phyloP scores from a whole-genome alignment of 2,113 vertebrate genomes.

The Pagrus major region DNA sequence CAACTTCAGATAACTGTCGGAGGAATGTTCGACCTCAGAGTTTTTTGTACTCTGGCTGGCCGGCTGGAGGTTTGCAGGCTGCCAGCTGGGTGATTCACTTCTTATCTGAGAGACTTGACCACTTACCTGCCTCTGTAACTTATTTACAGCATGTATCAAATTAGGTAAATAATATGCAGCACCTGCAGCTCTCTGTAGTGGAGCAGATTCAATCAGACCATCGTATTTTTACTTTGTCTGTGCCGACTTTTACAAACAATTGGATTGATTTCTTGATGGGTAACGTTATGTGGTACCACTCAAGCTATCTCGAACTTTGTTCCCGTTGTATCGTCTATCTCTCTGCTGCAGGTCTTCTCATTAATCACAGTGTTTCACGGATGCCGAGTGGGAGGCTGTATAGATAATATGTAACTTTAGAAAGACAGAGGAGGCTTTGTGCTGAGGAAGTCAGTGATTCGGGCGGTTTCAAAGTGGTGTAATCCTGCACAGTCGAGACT shows the following conservation, averaged over 20 bases:
- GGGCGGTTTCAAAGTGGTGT: not conserved
- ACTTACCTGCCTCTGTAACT: constrained; percentile 52
- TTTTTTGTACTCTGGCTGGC: constrained; percentile 1
- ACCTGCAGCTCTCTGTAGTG: not conserved
- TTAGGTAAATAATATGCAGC: constrained; percentile 30
- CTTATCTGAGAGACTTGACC: constrained; percentile 56
- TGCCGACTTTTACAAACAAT: constrained; percentile 20
- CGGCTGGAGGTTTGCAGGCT: constrained; percentile 11
- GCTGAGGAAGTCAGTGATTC: not conserved
- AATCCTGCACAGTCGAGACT: constrained; percentile 10
- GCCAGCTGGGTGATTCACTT: constrained; percentile 23
- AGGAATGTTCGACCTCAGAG: constrained; percentile 1
- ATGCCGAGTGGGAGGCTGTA: not conserved
- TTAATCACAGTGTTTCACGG: not conserved
- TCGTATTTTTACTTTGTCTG: not conserved
- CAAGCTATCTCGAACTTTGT: not conserved
- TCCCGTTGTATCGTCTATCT: not conserved
- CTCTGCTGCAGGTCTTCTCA: not conserved
- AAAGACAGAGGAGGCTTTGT: not conserved
- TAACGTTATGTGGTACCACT: not conserved
- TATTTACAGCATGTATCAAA: constrained; percentile 66
- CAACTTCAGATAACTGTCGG: constrained; percentile 2
- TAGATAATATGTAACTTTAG: constrained; percentile 18
- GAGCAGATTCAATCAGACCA: not conserved
- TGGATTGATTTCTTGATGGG: constrained; percentile 13